These are phyloP conservation scores for Strigamia transsilvanica DNA, from an alignment of 2,888 invertebrate genomes.

Conservation along the genomic window DNA sequence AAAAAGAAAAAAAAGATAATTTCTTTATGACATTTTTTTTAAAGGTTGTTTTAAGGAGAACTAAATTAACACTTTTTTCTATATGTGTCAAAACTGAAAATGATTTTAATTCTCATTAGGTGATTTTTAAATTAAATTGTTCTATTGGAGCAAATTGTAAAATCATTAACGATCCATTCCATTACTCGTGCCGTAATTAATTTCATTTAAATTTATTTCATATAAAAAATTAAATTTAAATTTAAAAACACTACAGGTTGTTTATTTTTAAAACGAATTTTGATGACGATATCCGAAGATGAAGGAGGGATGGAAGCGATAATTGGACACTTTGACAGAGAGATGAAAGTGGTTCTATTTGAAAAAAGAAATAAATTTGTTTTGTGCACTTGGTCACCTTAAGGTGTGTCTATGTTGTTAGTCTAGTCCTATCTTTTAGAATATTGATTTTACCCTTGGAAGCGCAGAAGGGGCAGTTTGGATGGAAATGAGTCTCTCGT, in stretches of 20 bases:
- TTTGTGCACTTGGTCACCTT: constrained; percentile 6
- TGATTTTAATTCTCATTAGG: constrained; percentile 14
- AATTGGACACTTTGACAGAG: background rate
- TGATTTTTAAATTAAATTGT: background rate
- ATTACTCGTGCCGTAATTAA: background rate
- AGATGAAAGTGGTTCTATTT: background rate
- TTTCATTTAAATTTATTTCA: no score
- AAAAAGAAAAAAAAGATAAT: no score
- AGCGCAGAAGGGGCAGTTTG: background rate
- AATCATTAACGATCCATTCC: background rate
- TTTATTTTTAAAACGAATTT: no score
- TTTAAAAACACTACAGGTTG: no score
- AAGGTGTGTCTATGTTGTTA: constrained; percentile 24
- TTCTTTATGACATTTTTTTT: background rate
- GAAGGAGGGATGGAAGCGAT: background rate
- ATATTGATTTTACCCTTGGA: constrained; percentile 42
- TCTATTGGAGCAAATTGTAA: background rate
- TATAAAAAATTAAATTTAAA: no score
- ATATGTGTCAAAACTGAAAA: background rate
- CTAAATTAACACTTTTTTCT: background rate
- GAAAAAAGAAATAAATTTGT: constrained; percentile 1
- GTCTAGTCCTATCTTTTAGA: background rate
- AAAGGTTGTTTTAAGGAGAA: background rate
- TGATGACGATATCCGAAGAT: no score
- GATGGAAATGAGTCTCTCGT: constrained; percentile 36